Conservation (phyloP, 2,797 vertebrate genomes). For the Clarias laeviceps region DNA sequence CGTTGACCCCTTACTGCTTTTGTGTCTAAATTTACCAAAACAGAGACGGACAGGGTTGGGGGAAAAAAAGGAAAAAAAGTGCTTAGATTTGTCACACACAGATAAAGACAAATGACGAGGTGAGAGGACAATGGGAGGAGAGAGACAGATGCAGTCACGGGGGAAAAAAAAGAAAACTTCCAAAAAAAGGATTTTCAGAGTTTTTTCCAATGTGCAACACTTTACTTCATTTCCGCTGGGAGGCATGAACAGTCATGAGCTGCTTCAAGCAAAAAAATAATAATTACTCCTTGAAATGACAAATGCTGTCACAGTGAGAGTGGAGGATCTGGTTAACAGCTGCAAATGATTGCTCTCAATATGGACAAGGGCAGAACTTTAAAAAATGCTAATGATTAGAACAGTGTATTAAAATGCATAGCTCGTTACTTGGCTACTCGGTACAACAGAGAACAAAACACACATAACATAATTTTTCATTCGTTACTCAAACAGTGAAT, state of each 20-base stretch:
- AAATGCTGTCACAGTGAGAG: background rate
- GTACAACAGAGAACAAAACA: constrained; percentile 7
- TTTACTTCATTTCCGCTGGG: background rate
- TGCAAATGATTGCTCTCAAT: background rate
- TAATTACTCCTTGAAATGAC: background rate
- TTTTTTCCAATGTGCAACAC: constrained; percentile 10
- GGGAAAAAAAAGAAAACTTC: background rate
- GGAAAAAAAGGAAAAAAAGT: constrained; percentile 59
- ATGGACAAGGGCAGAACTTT: background rate
- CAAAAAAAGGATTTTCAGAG: background rate
- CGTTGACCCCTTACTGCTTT: constrained; percentile 71
- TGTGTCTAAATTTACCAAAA: constrained; percentile 78
- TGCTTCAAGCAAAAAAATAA: constrained; percentile 2
- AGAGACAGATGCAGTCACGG: constrained; percentile 40
- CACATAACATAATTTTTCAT: background rate
- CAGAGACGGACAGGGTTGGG: constrained; percentile 68
- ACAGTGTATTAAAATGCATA: constrained; percentile 22
- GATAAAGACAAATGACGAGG: constrained; percentile 41
- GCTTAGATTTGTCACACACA: constrained; percentile 54
- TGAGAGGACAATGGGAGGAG: constrained; percentile 8
- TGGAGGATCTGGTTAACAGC: background rate
- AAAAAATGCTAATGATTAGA: constrained; percentile 38
- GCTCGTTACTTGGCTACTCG: constrained; percentile 26
- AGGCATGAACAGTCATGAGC: background rate
- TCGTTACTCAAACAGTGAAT: background rate